phyloP scores from a whole-genome alignment of 2,888 invertebrate genomes.

The Harpalus rubripes region DNA sequence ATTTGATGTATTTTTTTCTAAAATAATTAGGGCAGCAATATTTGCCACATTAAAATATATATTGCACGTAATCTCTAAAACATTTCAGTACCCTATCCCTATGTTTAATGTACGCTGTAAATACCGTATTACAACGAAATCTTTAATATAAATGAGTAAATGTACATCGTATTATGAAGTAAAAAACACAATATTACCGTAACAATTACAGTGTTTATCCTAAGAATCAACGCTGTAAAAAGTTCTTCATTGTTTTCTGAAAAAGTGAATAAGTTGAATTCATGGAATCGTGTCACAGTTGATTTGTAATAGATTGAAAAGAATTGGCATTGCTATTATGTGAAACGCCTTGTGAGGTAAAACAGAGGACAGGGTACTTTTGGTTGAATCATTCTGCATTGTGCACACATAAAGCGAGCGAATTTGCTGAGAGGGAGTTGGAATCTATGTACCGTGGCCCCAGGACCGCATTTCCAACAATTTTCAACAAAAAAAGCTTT shows the following conservation, averaged over 20 bases:
- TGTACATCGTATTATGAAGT: not conserved
- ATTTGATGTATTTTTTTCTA: too few species aligned
- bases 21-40: too few species aligned
- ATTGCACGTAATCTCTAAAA: too few species aligned
- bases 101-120: not conserved
- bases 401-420: slow-evolving; percentile 44
- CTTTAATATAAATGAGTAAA: slow-evolving; percentile 12
- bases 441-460: slow-evolving; percentile 41
- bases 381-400: slow-evolving; percentile 57
- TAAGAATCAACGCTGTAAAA: slow-evolving; percentile 35
- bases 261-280: slow-evolving; percentile 55
- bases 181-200: slow-evolving; percentile 36
- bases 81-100: too few species aligned
- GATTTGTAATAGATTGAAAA: slow-evolving; percentile 62
- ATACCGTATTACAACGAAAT: not conserved
- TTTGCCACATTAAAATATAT: too few species aligned
- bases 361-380: slow-evolving; percentile 46
- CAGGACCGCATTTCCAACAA: not conserved
- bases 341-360: slow-evolving; percentile 58
- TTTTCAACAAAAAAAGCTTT: not conserved
- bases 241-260: slow-evolving; percentile 31
- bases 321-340: slow-evolving; percentile 55
- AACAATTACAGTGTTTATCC: slow-evolving; percentile 46
- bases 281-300: slow-evolving; percentile 58
- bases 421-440: slow-evolving; percentile 49